These are phyloP conservation scores for Gnathonemus echidnorhynchus DNA, from an alignment of 2,113 vertebrate genomes.

Conservation along the genomic window DNA sequence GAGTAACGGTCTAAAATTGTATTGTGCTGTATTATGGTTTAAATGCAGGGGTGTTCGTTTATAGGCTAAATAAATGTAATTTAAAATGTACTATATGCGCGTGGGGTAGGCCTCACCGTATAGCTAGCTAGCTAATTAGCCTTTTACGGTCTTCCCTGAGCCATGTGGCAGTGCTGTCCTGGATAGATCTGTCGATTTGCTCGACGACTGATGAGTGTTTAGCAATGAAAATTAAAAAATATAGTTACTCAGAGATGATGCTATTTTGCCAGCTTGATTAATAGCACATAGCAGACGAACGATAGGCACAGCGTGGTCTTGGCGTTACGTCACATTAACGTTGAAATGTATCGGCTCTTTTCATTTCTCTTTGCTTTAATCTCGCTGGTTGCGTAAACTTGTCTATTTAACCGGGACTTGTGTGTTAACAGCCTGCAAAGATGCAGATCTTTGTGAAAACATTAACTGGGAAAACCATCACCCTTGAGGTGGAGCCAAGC, in stretches of 20 bases:
- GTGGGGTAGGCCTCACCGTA: not conserved
- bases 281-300: not conserved
- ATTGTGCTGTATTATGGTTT: not conserved
- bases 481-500: conserved; percentile 82
- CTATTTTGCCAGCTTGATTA: not conserved
- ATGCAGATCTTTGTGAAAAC: conserved; percentile 95
- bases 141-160: not conserved
- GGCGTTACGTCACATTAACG: not conserved
- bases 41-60: not conserved
- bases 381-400: not conserved
- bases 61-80: not conserved
- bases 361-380: not conserved
- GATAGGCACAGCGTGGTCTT: not conserved
- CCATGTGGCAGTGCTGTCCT: not conserved
- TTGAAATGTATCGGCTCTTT: not conserved
- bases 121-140: not conserved
- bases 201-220: not conserved
- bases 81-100: not conserved
- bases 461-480: conserved; percentile 85
- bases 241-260: not conserved
- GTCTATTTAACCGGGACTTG: not conserved
- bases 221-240: not conserved
- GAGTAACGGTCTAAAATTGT: not conserved
- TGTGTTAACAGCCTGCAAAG: conserved; percentile 49
- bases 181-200: not conserved